phyloP scores from a whole-genome alignment of 2,113 vertebrate genomes.

The Cranoglanis bouderius region DNA sequence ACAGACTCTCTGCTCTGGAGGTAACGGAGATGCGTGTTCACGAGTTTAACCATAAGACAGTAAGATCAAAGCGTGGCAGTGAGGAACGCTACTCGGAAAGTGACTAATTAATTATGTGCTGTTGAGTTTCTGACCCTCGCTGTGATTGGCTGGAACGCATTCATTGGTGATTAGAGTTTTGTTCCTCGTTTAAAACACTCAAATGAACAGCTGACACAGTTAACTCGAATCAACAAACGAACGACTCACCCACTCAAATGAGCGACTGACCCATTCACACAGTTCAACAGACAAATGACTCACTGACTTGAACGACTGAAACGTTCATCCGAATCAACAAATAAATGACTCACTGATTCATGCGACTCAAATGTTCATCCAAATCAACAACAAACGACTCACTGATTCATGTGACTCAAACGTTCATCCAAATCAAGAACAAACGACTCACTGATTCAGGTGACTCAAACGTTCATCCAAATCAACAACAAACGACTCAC shows the following conservation, averaged over 20 bases:
- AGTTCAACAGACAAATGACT: not conserved
- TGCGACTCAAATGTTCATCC: no score
- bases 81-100: no score
- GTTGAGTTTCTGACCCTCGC: not conserved
- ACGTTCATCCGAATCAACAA: no score
- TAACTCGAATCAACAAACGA: not conserved
- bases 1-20: slow-evolving; percentile 76
- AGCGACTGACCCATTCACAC: not conserved
- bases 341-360: no score
- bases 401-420: no score
- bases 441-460: no score
- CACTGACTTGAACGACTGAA: no score
- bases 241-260: not conserved
- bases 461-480: no score
- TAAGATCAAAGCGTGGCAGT: no score
- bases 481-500: no score
- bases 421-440: no score
- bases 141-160: not conserved
- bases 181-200: not conserved
- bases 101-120: not conserved
- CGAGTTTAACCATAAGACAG: not conserved
- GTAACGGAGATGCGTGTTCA: slow-evolving; percentile 54
- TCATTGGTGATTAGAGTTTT: not conserved
- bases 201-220: not conserved
- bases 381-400: not conserved